Percentiles rank a stretch among this genome's conserved stretches.
phyloP scores from a whole-genome alignment of 2,113 vertebrate species.

The Collichthys lucidus region DNA sequence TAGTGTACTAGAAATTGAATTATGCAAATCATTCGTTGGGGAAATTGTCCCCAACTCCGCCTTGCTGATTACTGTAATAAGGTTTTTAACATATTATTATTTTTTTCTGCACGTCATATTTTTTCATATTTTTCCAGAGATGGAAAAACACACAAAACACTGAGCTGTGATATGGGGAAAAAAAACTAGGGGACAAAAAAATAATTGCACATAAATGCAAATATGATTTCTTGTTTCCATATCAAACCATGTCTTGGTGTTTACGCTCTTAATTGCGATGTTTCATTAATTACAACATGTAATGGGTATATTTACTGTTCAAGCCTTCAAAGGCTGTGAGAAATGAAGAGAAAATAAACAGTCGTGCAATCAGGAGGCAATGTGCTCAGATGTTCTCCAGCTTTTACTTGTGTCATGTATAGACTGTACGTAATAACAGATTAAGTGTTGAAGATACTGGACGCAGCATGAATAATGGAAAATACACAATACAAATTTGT shows the following conservation, averaged over 20 bases:
- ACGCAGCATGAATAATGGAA: not conserved
- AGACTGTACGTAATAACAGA: not conserved
- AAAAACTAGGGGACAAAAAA: slow-evolving; percentile 21
- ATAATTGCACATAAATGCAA: slow-evolving; percentile 74
- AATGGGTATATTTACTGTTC: slow-evolving; percentile 62
- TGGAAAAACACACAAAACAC: slow-evolving; percentile 29
- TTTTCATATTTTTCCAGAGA: slow-evolving; percentile 42
- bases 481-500: not conserved
- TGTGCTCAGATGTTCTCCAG: slow-evolving; percentile 41
- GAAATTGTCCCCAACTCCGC: slow-evolving; percentile 61
- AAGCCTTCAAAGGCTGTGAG: slow-evolving; percentile 67
- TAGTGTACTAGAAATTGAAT: slow-evolving; percentile 72
- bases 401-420: slow-evolving; percentile 37
- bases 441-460: not conserved
- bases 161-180: slow-evolving; percentile 54
- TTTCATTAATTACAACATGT: slow-evolving; percentile 72
- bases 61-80: slow-evolving; percentile 70
- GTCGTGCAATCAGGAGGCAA: slow-evolving; percentile 30
- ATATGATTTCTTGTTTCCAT: slow-evolving; percentile 75
- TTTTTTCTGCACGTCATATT: slow-evolving; percentile 46
- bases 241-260: slow-evolving; percentile 71
- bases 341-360: slow-evolving; percentile 53
- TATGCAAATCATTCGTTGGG: slow-evolving; percentile 65
- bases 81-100: slow-evolving; percentile 58
- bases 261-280: slow-evolving; percentile 69